Evolutionary conservation across 1,140 invertebrate species (phyloP), one percentile per base, ranked within the genome.

Genomic region (Anoplolepis gracilipes): DNA sequence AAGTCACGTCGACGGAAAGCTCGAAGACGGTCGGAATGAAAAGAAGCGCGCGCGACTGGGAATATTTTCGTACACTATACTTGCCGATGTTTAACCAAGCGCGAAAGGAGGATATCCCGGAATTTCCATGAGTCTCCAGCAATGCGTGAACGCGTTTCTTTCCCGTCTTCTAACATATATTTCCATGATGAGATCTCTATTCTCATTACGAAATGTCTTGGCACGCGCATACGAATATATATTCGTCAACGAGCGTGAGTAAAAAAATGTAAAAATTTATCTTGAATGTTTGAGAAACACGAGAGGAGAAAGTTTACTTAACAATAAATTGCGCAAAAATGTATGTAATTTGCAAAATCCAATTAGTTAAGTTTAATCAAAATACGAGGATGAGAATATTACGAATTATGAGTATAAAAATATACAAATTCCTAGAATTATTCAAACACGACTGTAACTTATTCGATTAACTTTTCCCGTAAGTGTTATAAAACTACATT

Each of bases 1-100:
- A 82, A 82, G 67, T 82, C 78, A 73, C 67, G 53, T 82, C 78
- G 78, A 59, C 76, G 62, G 33, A 69, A 79, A 69, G 67, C 36
- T 67, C 42, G 62, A 30, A 49, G 72, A 33, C 57, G 81, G 16
- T 19, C 33, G 61, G 30, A 30, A 64, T 64, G 30, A 55, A 61
- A 53, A 36, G 72, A 25, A 76, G 46, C 69, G 55, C 69, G 36
- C 16, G 7, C 11, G 69, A 67, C 57, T 22, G n/a, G 30, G 69
- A 79, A 79, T 79, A 82, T 72, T 82, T 73, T 82, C 78, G 53
- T 46, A n/a, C 39, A 39, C 64, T 42, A 39, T 69, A 46, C 28
- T 46, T 33, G 78, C 25, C 53, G 49, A 70, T 82, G 78, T 72
- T 82, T 59, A 82, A 82, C 78, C 78, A 73, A 82, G 78, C 28